A percentile compares a stretch with the other conserved stretches of the same genome.
phyloP scores from a whole-genome alignment of 2,113 vertebrate species.

The Peromyscus polionotus region DNA sequence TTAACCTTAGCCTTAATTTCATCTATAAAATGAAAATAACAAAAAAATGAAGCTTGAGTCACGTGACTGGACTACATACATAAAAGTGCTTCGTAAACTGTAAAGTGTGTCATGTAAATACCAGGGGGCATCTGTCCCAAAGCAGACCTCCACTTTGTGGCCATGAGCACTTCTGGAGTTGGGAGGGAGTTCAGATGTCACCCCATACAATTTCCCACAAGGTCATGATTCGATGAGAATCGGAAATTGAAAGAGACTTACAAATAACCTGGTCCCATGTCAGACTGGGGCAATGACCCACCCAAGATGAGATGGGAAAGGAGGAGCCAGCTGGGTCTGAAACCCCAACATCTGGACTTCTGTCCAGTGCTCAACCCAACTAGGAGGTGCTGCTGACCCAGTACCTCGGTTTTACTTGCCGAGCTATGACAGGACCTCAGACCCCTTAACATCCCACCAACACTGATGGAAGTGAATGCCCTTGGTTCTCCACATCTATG shows the following conservation, averaged over 20 bases:
- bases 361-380: accelerated
- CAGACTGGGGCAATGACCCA: not conserved
- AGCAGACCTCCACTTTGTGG: not conserved
- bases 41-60: not conserved
- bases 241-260: not conserved
- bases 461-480: not conserved
- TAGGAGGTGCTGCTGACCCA: not conserved
- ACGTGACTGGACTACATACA: not conserved
- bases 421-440: not conserved
- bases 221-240: not conserved
- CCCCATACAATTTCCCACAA: not conserved
- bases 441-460: not conserved
- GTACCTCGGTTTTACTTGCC: not conserved
- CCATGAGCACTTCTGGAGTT: not conserved
- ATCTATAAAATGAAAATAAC: not conserved
- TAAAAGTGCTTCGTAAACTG: not conserved
- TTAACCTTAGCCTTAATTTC: not conserved
- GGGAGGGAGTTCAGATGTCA: not conserved
- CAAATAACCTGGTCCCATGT: not conserved
- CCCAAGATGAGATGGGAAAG: not conserved
- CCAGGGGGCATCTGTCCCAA: not conserved
- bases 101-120: not conserved
- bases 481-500: not conserved
- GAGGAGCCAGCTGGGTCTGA: not conserved
- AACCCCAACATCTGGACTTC: not conserved